Conservation (phyloP, 2,797 vertebrate genomes). For the Microhierax caerulescens region DNA sequence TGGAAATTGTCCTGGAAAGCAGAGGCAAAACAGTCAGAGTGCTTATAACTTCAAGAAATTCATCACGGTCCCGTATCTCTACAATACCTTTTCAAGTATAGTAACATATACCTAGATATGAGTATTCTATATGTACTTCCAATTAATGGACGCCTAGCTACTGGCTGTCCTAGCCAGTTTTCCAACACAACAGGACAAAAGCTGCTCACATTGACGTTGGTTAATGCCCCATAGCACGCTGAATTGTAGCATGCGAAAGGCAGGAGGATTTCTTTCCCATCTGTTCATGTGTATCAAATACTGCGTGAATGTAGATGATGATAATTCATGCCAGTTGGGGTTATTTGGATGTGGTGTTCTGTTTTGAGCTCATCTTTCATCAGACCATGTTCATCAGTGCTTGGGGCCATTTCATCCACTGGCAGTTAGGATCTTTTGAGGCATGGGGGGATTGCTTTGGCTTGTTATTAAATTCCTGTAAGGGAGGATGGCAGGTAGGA, state of each 20-base stretch:
- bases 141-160: background rate
- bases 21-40: background rate
- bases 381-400: background rate
- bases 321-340: background rate
- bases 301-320: background rate
- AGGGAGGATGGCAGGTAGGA: background rate
- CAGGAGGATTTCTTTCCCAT: background rate
- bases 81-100: background rate
- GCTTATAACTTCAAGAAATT: background rate
- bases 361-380: background rate
- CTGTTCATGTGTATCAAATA: background rate
- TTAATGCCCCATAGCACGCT: background rate
- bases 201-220: background rate
- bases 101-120: background rate
- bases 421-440: background rate
- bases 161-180: background rate
- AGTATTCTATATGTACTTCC: background rate
- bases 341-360: background rate
- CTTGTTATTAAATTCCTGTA: background rate
- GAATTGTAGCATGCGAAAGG: background rate
- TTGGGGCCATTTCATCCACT: background rate
- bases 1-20: background rate
- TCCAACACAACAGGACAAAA: background rate
- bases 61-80: background rate
- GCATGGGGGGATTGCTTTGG: background rate